Conservation (phyloP, 2,113 vertebrate species). For the Lasiurus cinereus region DNA sequence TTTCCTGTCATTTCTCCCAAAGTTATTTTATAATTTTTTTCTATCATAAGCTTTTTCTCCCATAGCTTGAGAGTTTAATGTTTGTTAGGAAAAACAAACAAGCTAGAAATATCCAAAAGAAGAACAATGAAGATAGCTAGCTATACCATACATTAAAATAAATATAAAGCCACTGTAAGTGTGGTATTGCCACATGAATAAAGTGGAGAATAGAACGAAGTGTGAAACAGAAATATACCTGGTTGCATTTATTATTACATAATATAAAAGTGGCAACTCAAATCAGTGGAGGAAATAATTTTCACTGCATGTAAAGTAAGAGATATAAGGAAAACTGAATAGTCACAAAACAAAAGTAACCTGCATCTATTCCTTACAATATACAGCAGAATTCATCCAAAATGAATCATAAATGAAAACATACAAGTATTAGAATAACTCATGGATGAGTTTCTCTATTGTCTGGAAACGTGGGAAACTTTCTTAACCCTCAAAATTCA, state of each 20-base stretch:
- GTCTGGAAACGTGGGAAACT: not conserved
- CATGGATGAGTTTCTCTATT: not conserved
- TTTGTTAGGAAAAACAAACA: not conserved
- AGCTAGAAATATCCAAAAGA: constrained; percentile 12
- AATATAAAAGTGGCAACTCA: not conserved
- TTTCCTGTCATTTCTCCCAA: not conserved
- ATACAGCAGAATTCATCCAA: constrained; percentile 21
- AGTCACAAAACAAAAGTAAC: not conserved
- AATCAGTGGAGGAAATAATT: not conserved
- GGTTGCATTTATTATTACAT: not conserved
- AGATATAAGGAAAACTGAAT: not conserved
- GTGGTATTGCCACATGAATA: not conserved
- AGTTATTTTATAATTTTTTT: not conserved
- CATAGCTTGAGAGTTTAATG: not conserved
- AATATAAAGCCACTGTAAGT: not conserved
- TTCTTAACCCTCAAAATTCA: constrained; percentile 4
- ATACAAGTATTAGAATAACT: not conserved
- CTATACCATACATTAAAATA: not conserved
- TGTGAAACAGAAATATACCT: not conserved
- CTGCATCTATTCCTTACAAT: not conserved
- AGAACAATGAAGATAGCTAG: not conserved
- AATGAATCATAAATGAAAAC: not conserved
- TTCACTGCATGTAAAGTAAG: not conserved
- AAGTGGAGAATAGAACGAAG: not conserved
- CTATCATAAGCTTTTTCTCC: not conserved